Evolutionary conservation across 2,797 vertebrate genomes (phyloP).

Genomic region (Neosilurus mollespiculum): DNA sequence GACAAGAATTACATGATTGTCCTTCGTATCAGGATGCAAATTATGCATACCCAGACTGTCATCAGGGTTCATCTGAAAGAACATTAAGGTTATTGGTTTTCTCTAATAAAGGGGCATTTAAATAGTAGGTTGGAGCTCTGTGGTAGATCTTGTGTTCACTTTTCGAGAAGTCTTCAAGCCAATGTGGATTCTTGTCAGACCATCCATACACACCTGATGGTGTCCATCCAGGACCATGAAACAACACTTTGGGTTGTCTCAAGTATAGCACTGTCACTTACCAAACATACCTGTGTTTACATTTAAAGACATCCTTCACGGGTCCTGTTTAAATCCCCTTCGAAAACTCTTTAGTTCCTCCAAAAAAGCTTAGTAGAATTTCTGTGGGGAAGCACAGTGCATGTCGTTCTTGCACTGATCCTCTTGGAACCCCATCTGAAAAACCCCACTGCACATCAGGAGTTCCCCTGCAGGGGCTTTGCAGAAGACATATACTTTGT

Average conservation of each 20-base stretch:
- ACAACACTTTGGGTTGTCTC: background rate
- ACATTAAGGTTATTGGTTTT: constrained; percentile 19
- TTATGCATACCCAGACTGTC: constrained; percentile 17
- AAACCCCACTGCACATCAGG: too few species aligned
- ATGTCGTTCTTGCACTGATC: too few species aligned
- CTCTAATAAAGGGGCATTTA: constrained; percentile 31
- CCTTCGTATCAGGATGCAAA: background rate
- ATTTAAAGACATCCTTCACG: too few species aligned
- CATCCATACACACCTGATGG: background rate
- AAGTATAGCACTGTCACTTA: too few species aligned
- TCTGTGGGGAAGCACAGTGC: too few species aligned
- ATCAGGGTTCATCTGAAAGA: background rate
- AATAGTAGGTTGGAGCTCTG: background rate
- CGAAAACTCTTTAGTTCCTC: too few species aligned
- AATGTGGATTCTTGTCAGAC: background rate
- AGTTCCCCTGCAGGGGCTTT: too few species aligned
- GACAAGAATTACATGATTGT: background rate
- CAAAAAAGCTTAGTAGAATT: too few species aligned
- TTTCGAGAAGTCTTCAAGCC: background rate
- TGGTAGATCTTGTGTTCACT: background rate
- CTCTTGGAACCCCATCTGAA: too few species aligned
- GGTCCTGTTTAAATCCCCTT: too few species aligned
- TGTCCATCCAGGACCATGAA: background rate
- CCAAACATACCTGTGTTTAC: too few species aligned
- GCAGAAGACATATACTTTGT: too few species aligned